These are phyloP conservation scores for Perizoma flavofasciatum DNA, from an alignment of 2,888 invertebrate species.

Conservation along the genomic window DNA sequence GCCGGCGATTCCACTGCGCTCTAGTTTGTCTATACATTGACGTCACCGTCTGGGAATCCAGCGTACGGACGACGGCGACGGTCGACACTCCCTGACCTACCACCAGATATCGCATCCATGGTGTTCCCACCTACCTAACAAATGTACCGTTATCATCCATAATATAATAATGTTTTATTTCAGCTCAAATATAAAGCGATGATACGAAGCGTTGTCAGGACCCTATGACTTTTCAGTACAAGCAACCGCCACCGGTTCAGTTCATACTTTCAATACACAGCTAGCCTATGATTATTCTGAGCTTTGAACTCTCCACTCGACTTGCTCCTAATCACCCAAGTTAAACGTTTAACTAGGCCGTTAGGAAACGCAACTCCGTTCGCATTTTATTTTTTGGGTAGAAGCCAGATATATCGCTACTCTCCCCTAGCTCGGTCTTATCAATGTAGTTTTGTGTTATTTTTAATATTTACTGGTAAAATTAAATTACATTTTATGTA, in stretches of 20 bases:
- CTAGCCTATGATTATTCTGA: conserved; percentile 12
- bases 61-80: conserved; percentile 58
- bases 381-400: conserved; percentile 32
- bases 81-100: conserved; percentile 77
- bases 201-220: not conserved
- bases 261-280: conserved; percentile 5
- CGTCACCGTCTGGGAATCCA: conserved; percentile 82
- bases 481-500: too few species aligned
- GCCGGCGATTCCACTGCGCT: conserved; percentile 74
- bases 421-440: too few species aligned
- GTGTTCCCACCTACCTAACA: conserved; percentile 37
- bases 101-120: conserved; percentile 60
- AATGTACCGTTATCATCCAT: conserved; percentile 17
- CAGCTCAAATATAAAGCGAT: not conserved
- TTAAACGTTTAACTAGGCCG: conserved; percentile 23
- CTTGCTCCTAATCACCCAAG: conserved; percentile 30
- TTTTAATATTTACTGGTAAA: too few species aligned
- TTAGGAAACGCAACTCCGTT: conserved; percentile 21
- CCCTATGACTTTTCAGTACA: not conserved
- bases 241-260: conserved; percentile 1
- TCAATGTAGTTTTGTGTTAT: too few species aligned
- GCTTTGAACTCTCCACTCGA: conserved; percentile 20
- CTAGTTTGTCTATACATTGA: conserved; percentile 79
- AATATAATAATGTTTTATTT: not conserved
- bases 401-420: conserved; percentile 29